phyloP scores from a whole-genome alignment of 2,888 invertebrate genomes.

The Drosophila macrospina region DNA sequence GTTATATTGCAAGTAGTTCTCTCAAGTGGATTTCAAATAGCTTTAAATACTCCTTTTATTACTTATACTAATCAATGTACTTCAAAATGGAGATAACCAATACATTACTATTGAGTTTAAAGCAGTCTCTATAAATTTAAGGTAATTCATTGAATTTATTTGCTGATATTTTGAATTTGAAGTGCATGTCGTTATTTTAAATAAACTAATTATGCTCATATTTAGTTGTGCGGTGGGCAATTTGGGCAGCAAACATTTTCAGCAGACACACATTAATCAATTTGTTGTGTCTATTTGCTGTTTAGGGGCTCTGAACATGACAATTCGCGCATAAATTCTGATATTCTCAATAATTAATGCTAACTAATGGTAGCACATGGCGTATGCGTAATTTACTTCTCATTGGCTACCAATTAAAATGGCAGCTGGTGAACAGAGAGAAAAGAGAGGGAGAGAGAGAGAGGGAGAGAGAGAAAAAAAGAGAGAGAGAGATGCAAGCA shows the following conservation, averaged over 20 bases:
- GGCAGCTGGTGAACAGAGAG: slow-evolving; percentile 1
- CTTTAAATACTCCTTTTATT: too few species aligned
- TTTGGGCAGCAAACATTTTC: slow-evolving; percentile 25
- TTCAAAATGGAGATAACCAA: neutral
- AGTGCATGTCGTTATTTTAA: slow-evolving; percentile 10
- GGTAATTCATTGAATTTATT: slow-evolving; percentile 17
- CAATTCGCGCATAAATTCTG: slow-evolving; percentile 74
- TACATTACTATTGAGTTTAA: neutral
- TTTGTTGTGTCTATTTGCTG: slow-evolving; percentile 31
- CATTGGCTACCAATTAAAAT: slow-evolving; percentile 48
- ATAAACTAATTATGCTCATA: slow-evolving; percentile 20
- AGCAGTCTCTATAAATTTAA: neutral
- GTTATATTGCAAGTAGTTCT: too few species aligned
- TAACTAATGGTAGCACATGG: slow-evolving; percentile 74
- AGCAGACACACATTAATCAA: slow-evolving; percentile 64
- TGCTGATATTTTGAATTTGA: slow-evolving; percentile 3
- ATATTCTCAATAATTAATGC: slow-evolving; percentile 75
- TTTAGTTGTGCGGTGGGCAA: slow-evolving; percentile 18
- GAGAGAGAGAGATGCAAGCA: neutral
- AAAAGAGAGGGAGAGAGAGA: neutral
- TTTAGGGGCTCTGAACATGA: slow-evolving; percentile 59
- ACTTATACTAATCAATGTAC: neutral
- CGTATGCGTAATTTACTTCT: slow-evolving; percentile 61
- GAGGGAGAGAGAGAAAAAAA: neutral
- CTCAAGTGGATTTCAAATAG: too few species aligned